phyloP scores from a whole-genome alignment of 2,888 invertebrate genomes.

The Apodemia mormo region DNA sequence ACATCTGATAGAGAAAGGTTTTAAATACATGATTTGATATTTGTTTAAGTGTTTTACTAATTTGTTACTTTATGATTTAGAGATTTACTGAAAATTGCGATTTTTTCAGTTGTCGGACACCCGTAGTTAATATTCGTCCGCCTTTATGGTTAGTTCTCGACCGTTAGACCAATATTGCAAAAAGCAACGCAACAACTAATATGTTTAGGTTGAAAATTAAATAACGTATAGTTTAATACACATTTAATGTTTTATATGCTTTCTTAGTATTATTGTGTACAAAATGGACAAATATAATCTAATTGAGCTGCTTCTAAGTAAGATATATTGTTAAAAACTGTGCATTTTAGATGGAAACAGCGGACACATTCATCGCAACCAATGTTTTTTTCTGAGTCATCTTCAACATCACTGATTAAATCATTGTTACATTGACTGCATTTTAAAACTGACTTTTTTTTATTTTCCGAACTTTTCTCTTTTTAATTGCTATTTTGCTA shows the following conservation, averaged over 20 bases:
- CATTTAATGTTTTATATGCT: neutral
- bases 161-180: neutral
- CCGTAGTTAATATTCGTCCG: neutral
- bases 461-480: neutral
- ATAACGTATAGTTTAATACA: neutral
- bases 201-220: neutral
- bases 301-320: neutral
- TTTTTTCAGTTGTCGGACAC: constrained; percentile 2
- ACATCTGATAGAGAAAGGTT: neutral
- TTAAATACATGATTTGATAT: neutral
- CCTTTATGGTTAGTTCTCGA: neutral
- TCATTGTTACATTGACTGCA: neutral
- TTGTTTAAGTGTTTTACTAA: neutral
- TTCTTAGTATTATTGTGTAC: neutral
- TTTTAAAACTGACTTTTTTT: neutral
- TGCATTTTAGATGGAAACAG: neutral
- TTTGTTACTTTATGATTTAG: neutral
- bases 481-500: neutral
- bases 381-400: constrained; percentile 2
- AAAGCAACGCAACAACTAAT: neutral
- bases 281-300: neutral
- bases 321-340: neutral
- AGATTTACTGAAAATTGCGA: neutral
- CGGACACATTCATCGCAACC: constrained; percentile 2
- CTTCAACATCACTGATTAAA: neutral